Evolutionary conservation across 2,888 invertebrate species (phyloP), one percentile per base, ranked within the genome.

Genomic region (Caenorhabditis uteleia): DNA sequence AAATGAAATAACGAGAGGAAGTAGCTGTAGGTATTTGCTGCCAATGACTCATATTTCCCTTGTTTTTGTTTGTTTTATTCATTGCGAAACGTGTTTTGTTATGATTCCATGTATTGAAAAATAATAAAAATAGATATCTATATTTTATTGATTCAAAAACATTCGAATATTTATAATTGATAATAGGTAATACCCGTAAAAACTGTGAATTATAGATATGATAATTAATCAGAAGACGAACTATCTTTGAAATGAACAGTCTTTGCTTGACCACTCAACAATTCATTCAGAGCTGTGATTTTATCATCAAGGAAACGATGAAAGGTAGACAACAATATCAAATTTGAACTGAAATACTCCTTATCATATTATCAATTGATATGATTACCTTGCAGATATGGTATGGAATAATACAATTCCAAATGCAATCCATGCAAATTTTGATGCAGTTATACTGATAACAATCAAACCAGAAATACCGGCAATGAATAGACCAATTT

Each of bases 201-300:
- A n/a, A n/a, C n/a, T n/a, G n/a, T n/a, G n/a, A n/a, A n/a, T 45
- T 18, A 38, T 16, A 38, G 27, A 54, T 38, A 42, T 25, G 46
- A 33, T 18, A 40, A 29, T 5, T 27, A 1, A 31, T 39, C n/a
- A n/a, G n/a, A n/a, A n/a, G n/a, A n/a, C 8, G 53, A 53, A 38
- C 27, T 42, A 34, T 74, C 74, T 53, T 74, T 74, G 51, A 74
- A 74, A 40, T 70, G 70, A 27, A 74, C 74, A 12, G 61, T 65
- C 51, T 72, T 71, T 7, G 70, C 69, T 36, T 72, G 72, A 7
- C 53, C 61, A 12, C 33, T 45, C 33, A 74, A 36, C 18, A 74
- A 43, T n/a, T 67, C 62, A 5, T 56, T 49, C 42, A 74, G 33
- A 1, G 57, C 68, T 18, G 44, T 43, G 10, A 57, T 33, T 40